Conservation (phyloP, 2,113 vertebrate genomes). For the Lonchura striata region DNA sequence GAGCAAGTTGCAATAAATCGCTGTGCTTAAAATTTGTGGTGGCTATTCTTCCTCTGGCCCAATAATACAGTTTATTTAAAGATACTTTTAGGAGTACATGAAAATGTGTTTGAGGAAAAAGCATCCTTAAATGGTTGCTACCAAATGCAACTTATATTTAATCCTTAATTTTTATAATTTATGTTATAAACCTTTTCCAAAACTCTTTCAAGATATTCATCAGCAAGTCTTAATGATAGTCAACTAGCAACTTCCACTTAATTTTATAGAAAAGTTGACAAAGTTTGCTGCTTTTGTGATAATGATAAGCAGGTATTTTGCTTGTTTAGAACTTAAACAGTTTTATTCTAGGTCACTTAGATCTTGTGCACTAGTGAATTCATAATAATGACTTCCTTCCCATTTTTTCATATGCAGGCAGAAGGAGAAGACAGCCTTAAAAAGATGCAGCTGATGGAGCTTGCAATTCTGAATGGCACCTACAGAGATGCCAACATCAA, state of each 20-base stretch:
- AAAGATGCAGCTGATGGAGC: slow-evolving; percentile 99
- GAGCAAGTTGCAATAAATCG: neutral
- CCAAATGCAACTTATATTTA: neutral
- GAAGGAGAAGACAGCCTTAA: slow-evolving; percentile 99
- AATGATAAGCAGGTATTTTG: neutral
- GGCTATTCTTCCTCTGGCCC: neutral
- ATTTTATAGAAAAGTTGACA: neutral
- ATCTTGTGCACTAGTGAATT: neutral
- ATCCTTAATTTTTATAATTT: neutral
- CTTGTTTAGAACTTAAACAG: neutral
- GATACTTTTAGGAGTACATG: rapidly evolving
- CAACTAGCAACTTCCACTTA: neutral
- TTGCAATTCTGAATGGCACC: slow-evolving; percentile 98
- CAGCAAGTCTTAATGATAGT: neutral
- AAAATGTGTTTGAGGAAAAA: neutral
- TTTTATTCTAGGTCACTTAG: neutral
- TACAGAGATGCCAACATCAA: slow-evolving; percentile 99
- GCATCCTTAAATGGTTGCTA: neutral
- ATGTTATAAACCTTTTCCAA: neutral
- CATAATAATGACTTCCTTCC: neutral
- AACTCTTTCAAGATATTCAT: neutral
- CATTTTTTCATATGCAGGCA: slow-evolving; percentile 73
- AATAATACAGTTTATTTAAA: neutral
- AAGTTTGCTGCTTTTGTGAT: neutral
- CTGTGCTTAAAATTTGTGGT: neutral